Percentiles rank a stretch among this genome's conserved stretches.
These are phyloP conservation scores for Himalopsyche phryganea DNA, from an alignment of 1,140 invertebrate species.

Conservation along the genomic window DNA sequence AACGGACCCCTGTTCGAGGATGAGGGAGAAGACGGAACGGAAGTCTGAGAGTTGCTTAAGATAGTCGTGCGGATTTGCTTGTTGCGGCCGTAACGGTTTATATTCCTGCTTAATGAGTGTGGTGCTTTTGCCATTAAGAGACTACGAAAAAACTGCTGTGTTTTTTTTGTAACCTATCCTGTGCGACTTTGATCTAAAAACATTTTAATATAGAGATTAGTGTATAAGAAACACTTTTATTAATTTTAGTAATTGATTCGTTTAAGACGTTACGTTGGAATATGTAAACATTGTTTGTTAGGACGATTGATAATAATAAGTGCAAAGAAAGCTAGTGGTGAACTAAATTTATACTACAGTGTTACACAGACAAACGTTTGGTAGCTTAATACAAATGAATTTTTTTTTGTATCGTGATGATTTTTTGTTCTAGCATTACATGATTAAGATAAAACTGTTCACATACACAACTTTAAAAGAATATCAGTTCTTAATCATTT, in stretches of 20 bases:
- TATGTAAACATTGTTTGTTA: background rate
- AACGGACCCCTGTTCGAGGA: conserved; percentile 74
- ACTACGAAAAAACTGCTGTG: background rate
- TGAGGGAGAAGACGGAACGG: conserved; percentile 81
- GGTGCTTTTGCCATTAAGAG: conserved; percentile 8
- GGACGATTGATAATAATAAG: background rate
- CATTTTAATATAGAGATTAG: too few species aligned
- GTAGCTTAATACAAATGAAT: background rate
- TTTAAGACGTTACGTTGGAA: background rate
- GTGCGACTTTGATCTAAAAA: background rate
- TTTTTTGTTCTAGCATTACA: too few species aligned
- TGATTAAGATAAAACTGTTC: too few species aligned
- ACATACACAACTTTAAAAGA: too few species aligned
- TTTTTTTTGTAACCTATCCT: background rate
- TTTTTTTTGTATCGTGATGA: background rate
- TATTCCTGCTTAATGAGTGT: too few species aligned
- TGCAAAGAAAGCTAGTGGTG: too few species aligned
- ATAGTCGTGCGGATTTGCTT: conserved; percentile 20
- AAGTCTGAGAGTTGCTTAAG: conserved; percentile 59
- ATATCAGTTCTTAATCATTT: too few species aligned
- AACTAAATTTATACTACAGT: too few species aligned
- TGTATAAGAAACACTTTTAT: background rate
- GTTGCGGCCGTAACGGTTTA: conserved; percentile 18
- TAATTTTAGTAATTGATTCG: background rate
- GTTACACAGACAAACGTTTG: background rate